Base-by-base conservation (phyloP, 2,113 vertebrate genomes). In the Solenodon paradoxus region DNA sequence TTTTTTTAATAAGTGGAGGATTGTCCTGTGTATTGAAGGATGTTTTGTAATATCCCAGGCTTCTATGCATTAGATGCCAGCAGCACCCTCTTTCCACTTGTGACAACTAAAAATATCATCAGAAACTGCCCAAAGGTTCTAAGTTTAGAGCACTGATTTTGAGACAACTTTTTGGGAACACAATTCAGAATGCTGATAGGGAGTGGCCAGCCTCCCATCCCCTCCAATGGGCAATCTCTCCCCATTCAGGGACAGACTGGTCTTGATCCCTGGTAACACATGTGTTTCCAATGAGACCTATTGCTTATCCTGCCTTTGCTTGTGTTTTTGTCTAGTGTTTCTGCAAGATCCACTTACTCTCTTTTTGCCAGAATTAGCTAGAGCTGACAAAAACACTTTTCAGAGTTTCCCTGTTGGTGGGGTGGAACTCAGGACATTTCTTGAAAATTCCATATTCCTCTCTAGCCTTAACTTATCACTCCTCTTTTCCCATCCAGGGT, bases 261-360 rank as follows among this genome's bases (percentile, higher is more conserved):
- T 78, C 74, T 90, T 66, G 24, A 77, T 90, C 22, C 49, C 53
- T 79, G 51, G n/a, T 91, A 90, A 53, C 83, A 82, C 74, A 82
- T 89, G 55, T 30, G n/a, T 28, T 17, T 59, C 55, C 35, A 51
- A 0, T 16, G 35, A 92, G 68, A 19, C 9, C 72, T 74, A 20
- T 69, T 69, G 38, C 57, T 72, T 40, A 59, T 15, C n/a, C 32
- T 66, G 69, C 11, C 75, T 89, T 55, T 59, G 40, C 35, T 91
- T 63, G 17, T 38, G 35, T 68, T 82, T 68, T 53, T 28, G 24
- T 45, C 32, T 35, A 30, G 72, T 40, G 49, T 94, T 45, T 75
- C 80, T 80, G 53, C 95, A 93, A 90, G 63, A 95, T 80, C 19
- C 53, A 42, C n/a, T 95, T 96, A 40, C 3, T 86, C 32, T 84